Conservation (phyloP, 2,797 vertebrate species). For the Ispidina picta region DNA sequence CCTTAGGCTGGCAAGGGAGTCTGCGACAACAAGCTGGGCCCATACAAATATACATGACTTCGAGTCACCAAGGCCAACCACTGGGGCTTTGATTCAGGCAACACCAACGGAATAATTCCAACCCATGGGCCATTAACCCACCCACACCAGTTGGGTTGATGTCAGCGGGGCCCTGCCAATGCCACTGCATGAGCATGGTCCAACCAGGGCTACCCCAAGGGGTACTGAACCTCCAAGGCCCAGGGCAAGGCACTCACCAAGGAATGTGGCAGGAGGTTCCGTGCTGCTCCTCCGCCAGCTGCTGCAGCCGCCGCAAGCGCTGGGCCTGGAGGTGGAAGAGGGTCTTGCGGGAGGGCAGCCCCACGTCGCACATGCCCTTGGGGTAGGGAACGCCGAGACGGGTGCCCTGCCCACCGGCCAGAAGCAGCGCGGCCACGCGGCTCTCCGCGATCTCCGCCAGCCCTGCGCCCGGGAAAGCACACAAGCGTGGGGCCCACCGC, state of each 20-base stretch:
- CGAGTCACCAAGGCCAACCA: too few species aligned
- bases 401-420: slow-evolving; percentile 95
- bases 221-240: fast-evolving
- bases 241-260: slow-evolving; percentile 81
- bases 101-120: fast-evolving
- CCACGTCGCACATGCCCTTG: slow-evolving; percentile 97
- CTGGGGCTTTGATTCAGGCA: background rate
- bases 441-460: slow-evolving; percentile 65
- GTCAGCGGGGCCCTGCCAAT: background rate
- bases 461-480: background rate
- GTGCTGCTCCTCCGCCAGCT: slow-evolving; percentile 85
- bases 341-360: slow-evolving; percentile 93
- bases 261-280: slow-evolving; percentile 86
- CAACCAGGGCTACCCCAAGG: background rate
- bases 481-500: background rate
- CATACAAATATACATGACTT: background rate
- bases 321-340: slow-evolving; percentile 98
- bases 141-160: fast-evolving
- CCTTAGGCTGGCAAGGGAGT: too few species aligned
- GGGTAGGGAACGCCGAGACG: slow-evolving; percentile 93
- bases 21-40: too few species aligned
- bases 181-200: background rate
- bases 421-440: slow-evolving; percentile 89
- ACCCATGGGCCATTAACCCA: fast-evolving
- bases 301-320: slow-evolving; percentile 89